Conservation (phyloP, 2,113 vertebrate genomes). For the Epinephelus moara region DNA sequence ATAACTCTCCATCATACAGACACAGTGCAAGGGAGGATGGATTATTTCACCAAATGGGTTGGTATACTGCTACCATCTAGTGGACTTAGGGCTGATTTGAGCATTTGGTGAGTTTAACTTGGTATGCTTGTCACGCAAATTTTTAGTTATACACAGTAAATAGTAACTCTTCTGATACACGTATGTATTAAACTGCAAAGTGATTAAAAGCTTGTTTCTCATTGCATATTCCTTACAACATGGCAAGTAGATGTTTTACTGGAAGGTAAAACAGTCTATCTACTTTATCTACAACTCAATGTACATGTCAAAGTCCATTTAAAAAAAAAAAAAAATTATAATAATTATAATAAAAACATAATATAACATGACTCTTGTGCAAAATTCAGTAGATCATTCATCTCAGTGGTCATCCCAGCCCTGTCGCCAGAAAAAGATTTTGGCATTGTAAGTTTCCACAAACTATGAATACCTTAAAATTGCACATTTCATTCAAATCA, state of each 20-base stretch:
- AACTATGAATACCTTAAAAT: too few relatives aligned
- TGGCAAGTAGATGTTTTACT: not conserved
- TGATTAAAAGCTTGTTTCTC: not conserved
- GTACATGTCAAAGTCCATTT: not conserved
- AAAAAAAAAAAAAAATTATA: too few relatives aligned
- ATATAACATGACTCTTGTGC: not conserved
- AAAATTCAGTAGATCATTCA: not conserved
- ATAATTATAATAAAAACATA: too few relatives aligned
- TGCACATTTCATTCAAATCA: too few relatives aligned
- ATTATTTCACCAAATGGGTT: not conserved
- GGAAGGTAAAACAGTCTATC: not conserved
- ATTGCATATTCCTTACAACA: not conserved
- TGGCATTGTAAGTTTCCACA: too few relatives aligned
- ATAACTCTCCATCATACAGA: not conserved
- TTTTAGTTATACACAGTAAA: not conserved
- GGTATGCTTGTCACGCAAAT: not conserved
- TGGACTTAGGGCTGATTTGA: not conserved
- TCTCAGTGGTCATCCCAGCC: not conserved
- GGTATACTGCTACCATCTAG: constrained; percentile 5
- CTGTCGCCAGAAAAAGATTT: too few relatives aligned
- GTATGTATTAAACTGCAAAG: not conserved
- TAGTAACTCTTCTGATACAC: not conserved
- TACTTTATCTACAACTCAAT: not conserved
- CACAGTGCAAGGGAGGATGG: not conserved
- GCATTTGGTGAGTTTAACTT: not conserved